These are phyloP conservation scores for Conchocele bisecta DNA, from an alignment of 2,888 invertebrate species.

Conservation along the genomic window DNA sequence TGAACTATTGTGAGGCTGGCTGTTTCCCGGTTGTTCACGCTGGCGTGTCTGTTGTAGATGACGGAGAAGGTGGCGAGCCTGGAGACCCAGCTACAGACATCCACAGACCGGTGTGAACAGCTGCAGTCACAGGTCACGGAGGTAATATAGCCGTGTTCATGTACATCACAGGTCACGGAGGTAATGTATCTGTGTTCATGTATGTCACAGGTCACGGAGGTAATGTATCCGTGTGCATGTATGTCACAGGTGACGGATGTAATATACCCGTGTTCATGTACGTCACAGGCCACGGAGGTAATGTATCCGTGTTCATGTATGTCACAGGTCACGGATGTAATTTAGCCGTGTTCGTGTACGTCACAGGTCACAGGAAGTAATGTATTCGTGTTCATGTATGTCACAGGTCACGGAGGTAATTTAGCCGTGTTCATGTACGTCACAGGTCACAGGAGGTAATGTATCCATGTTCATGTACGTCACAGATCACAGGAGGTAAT, in stretches of 20 bases:
- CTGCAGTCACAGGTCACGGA: conserved; percentile 67
- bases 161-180: background rate
- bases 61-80: conserved; percentile 62
- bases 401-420: too few relatives aligned
- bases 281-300: too few relatives aligned
- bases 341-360: too few relatives aligned
- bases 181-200: background rate
- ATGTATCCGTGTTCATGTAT: too few relatives aligned
- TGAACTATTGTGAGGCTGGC: too few relatives aligned
- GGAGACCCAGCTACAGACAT: conserved; percentile 59
- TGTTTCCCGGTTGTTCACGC: too few relatives aligned
- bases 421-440: too few relatives aligned
- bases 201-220: background rate
- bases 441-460: background rate
- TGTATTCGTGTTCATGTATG: too few relatives aligned
- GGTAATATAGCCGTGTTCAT: too few relatives aligned
- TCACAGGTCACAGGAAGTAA: too few relatives aligned
- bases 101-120: conserved; percentile 61
- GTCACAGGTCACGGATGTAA: too few relatives aligned
- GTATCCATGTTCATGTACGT: background rate
- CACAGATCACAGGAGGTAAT: background rate
- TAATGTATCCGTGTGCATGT: too few relatives aligned
- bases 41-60: conserved; percentile 63
- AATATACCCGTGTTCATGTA: background rate
- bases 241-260: background rate